Evolutionary conservation across 2,113 vertebrate species (phyloP), one percentile per base, ranked within the genome.

Genomic region (Neolamprologus sp.): DNA sequence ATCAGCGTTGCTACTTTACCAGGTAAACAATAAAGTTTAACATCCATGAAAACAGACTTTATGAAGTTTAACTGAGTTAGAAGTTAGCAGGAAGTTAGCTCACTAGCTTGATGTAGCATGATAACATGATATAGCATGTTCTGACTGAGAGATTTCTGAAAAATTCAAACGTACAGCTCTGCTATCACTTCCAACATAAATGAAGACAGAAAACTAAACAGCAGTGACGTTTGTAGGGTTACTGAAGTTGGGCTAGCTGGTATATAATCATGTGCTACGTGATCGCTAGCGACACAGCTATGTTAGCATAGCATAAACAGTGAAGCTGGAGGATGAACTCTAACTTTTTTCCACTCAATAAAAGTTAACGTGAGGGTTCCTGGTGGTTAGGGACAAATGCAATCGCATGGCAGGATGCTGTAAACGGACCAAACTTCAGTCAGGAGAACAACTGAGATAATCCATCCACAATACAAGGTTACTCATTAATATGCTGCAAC

Each of bases 211-310:
- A 57, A 57, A 57, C 4, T 57, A 57, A 57, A 14, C 54, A 26
- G 7, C 54, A 57, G 54, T 57, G 54, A 0, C 2, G 1, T 26
- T 57, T 57, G 54, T 5, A 57, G 21, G 21, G 21, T 55, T 55
- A 55, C 0, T 55, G 21, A 26, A 26, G 21, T 57, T 57, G 1
- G 21, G 1, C 54, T 26, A 55, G 4, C 54, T 57, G 0, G 0
- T 57, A 57, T 14, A 14, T 26, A 2, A 26, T 14, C 1, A 14
- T 53, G 51, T n/a, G 19, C 51, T 53, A n/a, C 3, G 5, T 53
- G 5, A 19, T 0, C 2, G 3, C 19, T n/a, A 53, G 19, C 19
- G 0, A 51, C 49, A 51, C 8, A n/a, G 17, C 49, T 51, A 51
- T n/a, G 17, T n/a, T 51, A 5, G 17, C 49, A 51, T 51, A 51